These are phyloP conservation scores for Falco rusticolus DNA, from an alignment of 2,797 vertebrate species.

Conservation along the genomic window DNA sequence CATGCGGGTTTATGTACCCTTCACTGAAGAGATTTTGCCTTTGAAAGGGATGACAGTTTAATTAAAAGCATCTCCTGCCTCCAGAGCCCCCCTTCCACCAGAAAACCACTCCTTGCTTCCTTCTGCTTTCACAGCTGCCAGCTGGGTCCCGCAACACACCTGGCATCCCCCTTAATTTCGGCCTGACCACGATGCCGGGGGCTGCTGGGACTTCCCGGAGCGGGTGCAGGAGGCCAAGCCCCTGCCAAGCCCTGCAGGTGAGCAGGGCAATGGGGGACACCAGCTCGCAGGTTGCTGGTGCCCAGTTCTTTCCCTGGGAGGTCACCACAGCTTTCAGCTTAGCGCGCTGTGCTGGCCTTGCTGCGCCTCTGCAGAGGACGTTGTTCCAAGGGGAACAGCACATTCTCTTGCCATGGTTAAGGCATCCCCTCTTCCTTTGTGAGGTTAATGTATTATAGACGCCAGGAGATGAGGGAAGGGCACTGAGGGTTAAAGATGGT, in stretches of 20 bases:
- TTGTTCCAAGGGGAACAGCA: not conserved
- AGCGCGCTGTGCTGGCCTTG: not conserved
- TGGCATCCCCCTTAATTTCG: not conserved
- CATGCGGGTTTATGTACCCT: not conserved
- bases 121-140: not conserved
- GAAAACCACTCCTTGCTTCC: not conserved
- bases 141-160: not conserved
- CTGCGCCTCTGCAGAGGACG: not conserved
- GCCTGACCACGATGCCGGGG: accelerated
- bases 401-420: accelerated
- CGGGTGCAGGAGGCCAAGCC: not conserved
- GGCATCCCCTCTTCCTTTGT: not conserved
- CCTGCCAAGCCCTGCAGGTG: not conserved
- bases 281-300: not conserved
- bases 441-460: not conserved
- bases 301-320: not conserved
- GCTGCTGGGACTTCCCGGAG: not conserved
- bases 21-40: not conserved
- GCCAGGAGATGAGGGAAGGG: not conserved
- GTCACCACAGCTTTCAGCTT: not conserved
- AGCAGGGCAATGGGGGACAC: not conserved
- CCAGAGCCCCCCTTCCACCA: not conserved
- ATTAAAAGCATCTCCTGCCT: not conserved
- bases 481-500: not conserved
- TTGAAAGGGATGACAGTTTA: not conserved